Evolutionary conservation across 2,797 vertebrate genomes (phyloP).

Genomic region (Pseudochirops corinnae): DNA sequence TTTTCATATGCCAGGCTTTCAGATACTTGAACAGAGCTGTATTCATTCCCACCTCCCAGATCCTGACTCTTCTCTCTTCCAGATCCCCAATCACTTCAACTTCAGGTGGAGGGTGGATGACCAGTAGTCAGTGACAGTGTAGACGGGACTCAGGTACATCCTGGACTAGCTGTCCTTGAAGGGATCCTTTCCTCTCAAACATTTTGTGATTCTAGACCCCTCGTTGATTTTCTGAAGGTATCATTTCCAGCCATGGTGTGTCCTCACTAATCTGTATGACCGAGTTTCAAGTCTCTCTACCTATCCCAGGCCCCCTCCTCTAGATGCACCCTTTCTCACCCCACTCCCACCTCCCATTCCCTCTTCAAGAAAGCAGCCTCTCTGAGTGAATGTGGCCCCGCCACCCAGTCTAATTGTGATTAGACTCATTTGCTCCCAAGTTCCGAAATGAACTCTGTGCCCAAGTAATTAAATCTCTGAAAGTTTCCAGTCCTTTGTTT

Average conservation of each 20-base stretch:
- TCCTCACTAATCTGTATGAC: background rate
- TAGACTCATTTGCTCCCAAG: slow-evolving; percentile 98
- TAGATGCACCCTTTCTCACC: background rate
- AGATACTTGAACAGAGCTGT: background rate
- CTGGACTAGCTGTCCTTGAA: background rate
- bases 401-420: slow-evolving; percentile 97
- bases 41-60: background rate
- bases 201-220: background rate
- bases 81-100: background rate
- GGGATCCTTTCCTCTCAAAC: background rate
- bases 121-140: background rate
- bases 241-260: background rate
- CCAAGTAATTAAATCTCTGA: slow-evolving; percentile 99
- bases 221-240: background rate
- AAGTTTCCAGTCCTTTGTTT: slow-evolving; percentile 99
- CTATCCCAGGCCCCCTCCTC: background rate
- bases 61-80: background rate
- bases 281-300: background rate
- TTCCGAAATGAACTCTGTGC: slow-evolving; percentile 99
- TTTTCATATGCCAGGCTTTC: background rate
- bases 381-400: slow-evolving; percentile 75
- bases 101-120: background rate
- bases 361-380: background rate
- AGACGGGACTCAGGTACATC: background rate
- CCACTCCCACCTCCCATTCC: background rate